Conservation (phyloP, 2,113 vertebrate genomes). For the Coracopsis vasa region DNA sequence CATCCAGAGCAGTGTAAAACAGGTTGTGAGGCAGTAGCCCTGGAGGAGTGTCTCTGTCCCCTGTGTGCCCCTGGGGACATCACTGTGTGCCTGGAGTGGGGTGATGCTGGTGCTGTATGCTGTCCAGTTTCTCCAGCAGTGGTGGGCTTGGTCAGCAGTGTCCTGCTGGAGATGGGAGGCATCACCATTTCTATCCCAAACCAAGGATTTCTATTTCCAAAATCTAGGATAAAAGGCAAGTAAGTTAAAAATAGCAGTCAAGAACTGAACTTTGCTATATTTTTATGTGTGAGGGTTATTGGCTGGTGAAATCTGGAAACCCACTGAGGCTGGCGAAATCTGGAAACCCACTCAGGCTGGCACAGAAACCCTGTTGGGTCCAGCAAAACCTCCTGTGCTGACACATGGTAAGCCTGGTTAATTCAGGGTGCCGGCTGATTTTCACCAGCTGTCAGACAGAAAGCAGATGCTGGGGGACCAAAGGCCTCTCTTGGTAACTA, state of each 20-base stretch:
- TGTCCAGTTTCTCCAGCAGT: neutral
- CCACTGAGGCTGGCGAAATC: neutral
- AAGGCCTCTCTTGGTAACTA: neutral
- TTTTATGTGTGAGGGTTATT: neutral
- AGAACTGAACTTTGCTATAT: neutral
- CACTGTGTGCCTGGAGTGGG: fast-evolving
- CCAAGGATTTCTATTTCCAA: neutral
- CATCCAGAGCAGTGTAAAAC: neutral
- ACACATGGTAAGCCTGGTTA: neutral
- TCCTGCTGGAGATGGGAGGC: neutral
- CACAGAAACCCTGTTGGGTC: fast-evolving
- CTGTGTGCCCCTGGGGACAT: neutral
- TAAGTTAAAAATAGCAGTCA: neutral
- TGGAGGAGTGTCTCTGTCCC: neutral
- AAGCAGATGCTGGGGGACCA: neutral
- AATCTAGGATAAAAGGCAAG: neutral
- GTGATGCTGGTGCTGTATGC: neutral
- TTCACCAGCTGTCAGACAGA: neutral
- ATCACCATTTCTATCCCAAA: neutral
- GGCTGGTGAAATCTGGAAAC: neutral
- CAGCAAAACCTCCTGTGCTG: neutral
- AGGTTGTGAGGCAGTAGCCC: neutral
- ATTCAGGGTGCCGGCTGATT: neutral
- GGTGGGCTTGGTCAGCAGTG: neutral
- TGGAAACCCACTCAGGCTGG: neutral